A percentile compares a stretch with the other conserved stretches of the same genome.
Evolutionary conservation across 2,113 vertebrate genomes (phyloP).

Genomic region (Fregetta grallaria): DNA sequence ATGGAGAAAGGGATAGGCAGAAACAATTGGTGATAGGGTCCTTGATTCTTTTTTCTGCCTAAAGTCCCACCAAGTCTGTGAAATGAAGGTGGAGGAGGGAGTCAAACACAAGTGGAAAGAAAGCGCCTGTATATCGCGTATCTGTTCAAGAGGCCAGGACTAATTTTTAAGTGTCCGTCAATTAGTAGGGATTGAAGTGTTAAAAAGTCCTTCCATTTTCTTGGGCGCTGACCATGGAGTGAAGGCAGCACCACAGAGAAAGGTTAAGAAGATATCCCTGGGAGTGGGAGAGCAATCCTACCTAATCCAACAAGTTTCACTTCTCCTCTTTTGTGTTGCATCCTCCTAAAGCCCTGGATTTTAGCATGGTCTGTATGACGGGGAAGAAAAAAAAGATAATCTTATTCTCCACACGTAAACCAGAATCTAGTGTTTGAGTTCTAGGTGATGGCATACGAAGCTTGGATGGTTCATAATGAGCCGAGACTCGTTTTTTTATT

Average conservation of each 20-base stretch:
- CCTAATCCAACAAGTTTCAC: constrained; percentile 27
- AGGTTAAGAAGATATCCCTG: background rate
- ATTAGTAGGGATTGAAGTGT: background rate
- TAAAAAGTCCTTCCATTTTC: background rate
- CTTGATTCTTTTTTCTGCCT: background rate
- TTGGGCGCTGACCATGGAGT: background rate
- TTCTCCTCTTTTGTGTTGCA: constrained; percentile 20
- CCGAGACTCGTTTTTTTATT: background rate
- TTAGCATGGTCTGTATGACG: background rate
- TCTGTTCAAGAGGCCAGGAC: background rate
- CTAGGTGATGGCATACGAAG: background rate
- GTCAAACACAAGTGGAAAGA: background rate
- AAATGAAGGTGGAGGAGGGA: background rate
- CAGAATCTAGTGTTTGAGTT: background rate
- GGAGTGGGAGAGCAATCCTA: background rate
- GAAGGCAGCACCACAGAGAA: background rate
- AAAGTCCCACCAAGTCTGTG: background rate
- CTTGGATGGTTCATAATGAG: background rate
- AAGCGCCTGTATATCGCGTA: background rate
- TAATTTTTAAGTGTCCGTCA: background rate
- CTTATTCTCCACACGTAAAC: background rate
- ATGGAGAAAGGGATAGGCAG: background rate
- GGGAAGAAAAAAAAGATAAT: background rate
- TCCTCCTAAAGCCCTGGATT: background rate
- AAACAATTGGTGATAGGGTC: background rate